phyloP scores from a whole-genome alignment of 2,888 invertebrate species.

The Homarus gammarus region DNA sequence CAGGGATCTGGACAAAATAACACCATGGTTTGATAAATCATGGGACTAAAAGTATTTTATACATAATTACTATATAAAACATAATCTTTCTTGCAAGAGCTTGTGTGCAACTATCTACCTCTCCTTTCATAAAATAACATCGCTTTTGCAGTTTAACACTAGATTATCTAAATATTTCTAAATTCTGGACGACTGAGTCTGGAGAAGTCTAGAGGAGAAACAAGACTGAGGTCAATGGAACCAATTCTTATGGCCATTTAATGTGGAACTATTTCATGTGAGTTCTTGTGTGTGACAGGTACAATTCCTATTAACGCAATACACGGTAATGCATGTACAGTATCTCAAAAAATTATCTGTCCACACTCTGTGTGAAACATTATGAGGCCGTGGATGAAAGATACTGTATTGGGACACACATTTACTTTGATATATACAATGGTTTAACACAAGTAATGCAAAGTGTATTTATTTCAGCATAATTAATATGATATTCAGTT shows the following conservation, averaged over 20 bases:
- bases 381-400: no score
- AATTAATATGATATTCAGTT: no score
- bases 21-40: slow-evolving; percentile 41
- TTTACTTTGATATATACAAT: no score
- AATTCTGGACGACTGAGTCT: slow-evolving; percentile 70
- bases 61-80: slow-evolving; percentile 52
- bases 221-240: slow-evolving; percentile 53
- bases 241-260: slow-evolving; percentile 40
- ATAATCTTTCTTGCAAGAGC: slow-evolving; percentile 57
- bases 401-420: no score
- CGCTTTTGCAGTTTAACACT: slow-evolving; percentile 61
- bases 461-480: no score
- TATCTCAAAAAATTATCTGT: no score
- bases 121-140: slow-evolving; percentile 68
- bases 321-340: slow-evolving; percentile 30
- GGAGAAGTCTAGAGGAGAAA: slow-evolving; percentile 61
- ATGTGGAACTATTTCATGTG: background rate
- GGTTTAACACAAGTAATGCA: no score
- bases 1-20: slow-evolving; percentile 50
- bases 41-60: slow-evolving; percentile 45
- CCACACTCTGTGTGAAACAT: no score
- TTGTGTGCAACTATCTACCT: slow-evolving; percentile 63
- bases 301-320: slow-evolving; percentile 13
- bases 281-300: slow-evolving; percentile 10
- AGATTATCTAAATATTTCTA: slow-evolving; percentile 69